Percentiles rank a stretch among this genome's conserved stretches.
These are phyloP conservation scores for Orbicella faveolata DNA, from an alignment of 64 coral and sea anemone species.

Conservation along the genomic window DNA sequence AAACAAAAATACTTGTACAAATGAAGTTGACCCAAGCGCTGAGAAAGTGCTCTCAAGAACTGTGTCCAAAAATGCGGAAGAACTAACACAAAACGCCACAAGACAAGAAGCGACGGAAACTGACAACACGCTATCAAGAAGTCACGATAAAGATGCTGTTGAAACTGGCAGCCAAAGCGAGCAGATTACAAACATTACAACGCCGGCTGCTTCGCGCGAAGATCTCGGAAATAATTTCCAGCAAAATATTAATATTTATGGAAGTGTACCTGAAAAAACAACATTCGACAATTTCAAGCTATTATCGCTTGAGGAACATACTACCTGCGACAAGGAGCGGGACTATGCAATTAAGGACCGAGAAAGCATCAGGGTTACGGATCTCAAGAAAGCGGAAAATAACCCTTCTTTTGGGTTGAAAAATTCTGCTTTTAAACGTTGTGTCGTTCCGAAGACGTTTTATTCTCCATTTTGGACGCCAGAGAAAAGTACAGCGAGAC, in stretches of 20 bases:
- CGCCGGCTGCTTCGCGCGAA: neutral
- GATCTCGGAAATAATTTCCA: neutral
- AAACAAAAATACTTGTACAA: neutral
- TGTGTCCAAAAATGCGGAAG: neutral
- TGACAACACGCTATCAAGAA: neutral
- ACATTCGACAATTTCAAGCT: neutral
- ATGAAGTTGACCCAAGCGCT: neutral
- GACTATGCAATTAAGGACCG: no score
- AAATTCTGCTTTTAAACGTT: neutral
- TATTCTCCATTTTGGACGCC: slow-evolving; percentile 20
- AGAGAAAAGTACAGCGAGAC: neutral
- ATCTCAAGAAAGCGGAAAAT: neutral
- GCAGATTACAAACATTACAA: neutral
- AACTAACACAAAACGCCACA: neutral
- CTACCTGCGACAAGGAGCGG: neutral
- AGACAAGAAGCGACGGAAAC: neutral
- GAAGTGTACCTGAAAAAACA: slow-evolving; percentile 1
- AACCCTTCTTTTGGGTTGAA: neutral
- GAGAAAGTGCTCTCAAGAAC: neutral
- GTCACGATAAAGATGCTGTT: neutral
- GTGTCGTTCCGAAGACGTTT: slow-evolving; percentile 4
- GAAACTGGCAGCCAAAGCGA: neutral
- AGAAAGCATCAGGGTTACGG: neutral
- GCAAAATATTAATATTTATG: neutral
- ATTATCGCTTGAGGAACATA: neutral